phyloP scores from a whole-genome alignment of 2,113 vertebrate species.

The Petroica traversi region DNA sequence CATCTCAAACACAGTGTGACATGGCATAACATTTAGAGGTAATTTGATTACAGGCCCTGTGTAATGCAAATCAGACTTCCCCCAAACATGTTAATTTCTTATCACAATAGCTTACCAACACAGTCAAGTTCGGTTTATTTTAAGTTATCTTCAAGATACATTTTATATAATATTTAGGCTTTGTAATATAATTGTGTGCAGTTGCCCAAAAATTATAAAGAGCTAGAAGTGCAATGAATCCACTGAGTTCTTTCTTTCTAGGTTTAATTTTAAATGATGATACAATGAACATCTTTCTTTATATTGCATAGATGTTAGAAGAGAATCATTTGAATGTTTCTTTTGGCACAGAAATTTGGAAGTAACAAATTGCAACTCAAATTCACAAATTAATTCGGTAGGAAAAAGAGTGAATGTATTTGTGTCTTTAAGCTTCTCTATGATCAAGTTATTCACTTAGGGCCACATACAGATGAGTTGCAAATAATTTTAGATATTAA shows the following conservation, averaged over 20 bases:
- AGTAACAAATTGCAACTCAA: neutral
- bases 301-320: neutral
- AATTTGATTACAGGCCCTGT: slow-evolving; percentile 65
- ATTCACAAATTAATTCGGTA: neutral
- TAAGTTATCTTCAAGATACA: neutral
- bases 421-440: neutral
- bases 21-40: slow-evolving; percentile 44
- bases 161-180: neutral
- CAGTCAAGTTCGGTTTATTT: neutral
- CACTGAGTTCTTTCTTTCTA: neutral
- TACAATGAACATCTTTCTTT: neutral
- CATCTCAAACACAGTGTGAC: slow-evolving; percentile 44
- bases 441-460: neutral
- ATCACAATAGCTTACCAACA: slow-evolving; percentile 12
- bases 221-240: neutral
- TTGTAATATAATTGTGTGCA: neutral
- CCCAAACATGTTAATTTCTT: slow-evolving; percentile 31
- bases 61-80: slow-evolving; percentile 62
- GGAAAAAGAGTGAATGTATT: neutral
- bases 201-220: neutral
- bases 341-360: neutral
- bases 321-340: neutral
- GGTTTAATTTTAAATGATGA: neutral
- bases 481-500: neutral
- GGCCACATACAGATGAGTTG: neutral